A percentile compares a stretch with the other conserved stretches of the same genome.
phyloP scores from a whole-genome alignment of 1,140 invertebrate genomes.

The Chironomus striatipennis region DNA sequence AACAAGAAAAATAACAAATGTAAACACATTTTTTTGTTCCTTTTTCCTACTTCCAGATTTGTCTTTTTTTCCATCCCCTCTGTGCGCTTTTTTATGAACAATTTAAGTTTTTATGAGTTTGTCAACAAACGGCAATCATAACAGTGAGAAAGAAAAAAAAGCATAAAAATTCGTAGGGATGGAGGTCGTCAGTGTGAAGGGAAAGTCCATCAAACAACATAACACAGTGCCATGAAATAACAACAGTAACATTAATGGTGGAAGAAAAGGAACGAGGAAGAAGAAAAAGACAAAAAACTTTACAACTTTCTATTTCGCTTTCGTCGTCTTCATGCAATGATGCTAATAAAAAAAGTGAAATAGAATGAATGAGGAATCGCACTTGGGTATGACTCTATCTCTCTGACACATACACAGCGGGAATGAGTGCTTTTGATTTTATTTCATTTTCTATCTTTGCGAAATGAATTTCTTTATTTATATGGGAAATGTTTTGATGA shows the following conservation, averaged over 20 bases:
- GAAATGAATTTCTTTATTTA: too few relatives aligned
- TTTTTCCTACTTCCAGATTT: not conserved
- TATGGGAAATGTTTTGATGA: too few relatives aligned
- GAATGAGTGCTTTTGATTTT: too few relatives aligned
- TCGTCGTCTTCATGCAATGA: not conserved
- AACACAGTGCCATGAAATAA: not conserved
- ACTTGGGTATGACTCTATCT: too few relatives aligned
- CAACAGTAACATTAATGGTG: too few relatives aligned
- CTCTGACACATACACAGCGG: too few relatives aligned
- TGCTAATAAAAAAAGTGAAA: too few relatives aligned
- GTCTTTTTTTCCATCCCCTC: not conserved
- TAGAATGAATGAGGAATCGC: too few relatives aligned
- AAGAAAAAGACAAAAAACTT: not conserved
- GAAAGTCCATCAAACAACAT: constrained; percentile 2
- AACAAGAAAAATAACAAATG: constrained; percentile 5
- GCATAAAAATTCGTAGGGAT: not conserved
- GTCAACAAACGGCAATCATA: constrained; percentile 12
- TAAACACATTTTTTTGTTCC: not conserved
- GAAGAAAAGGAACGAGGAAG: not conserved
- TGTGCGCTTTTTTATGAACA: constrained; percentile 6
- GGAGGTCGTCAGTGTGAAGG: not conserved
- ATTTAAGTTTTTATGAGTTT: constrained; percentile 15
- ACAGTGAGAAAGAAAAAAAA: not conserved
- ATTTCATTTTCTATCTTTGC: too few relatives aligned
- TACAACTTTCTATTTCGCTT: constrained; percentile 11